phyloP scores from a whole-genome alignment of 1,140 invertebrate species.

The Drosophila murphyi region DNA sequence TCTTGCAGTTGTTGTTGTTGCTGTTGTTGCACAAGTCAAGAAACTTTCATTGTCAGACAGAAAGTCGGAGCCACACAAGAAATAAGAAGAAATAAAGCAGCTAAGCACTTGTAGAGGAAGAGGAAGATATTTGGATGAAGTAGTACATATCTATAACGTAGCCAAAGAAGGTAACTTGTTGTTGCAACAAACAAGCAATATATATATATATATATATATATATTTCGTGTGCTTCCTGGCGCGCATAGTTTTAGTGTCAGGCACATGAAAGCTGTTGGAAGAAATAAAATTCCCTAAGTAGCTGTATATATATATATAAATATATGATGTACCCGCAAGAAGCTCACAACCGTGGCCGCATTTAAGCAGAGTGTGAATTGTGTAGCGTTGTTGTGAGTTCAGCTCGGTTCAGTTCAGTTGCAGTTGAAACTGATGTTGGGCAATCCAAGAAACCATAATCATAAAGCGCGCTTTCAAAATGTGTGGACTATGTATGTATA shows the following conservation, averaged over 20 bases:
- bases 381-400: constrained; percentile 48
- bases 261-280: constrained; percentile 45
- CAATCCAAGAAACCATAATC: constrained; percentile 75
- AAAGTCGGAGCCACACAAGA: constrained; percentile 73
- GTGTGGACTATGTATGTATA: constrained; percentile 18
- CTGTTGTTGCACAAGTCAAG: constrained; percentile 61
- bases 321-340: neutral
- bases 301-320: neutral
- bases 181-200: constrained; percentile 28
- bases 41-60: constrained; percentile 76
- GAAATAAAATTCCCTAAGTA: constrained; percentile 43
- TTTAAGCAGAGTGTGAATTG: constrained; percentile 57
- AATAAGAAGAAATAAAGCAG: constrained; percentile 78
- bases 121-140: constrained; percentile 3
- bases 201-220: neutral
- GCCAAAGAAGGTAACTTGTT: constrained; percentile 46
- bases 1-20: constrained; percentile 35
- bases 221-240: constrained; percentile 38
- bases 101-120: constrained; percentile 36
- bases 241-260: constrained; percentile 51
- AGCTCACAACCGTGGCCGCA: constrained; percentile 60
- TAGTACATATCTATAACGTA: constrained; percentile 3
- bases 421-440: constrained; percentile 51
- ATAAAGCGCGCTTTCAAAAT: constrained; percentile 80
- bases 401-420: constrained; percentile 48